Conservation (phyloP, 2,888 invertebrate genomes). For the Cremastobaeus sp. region DNA sequence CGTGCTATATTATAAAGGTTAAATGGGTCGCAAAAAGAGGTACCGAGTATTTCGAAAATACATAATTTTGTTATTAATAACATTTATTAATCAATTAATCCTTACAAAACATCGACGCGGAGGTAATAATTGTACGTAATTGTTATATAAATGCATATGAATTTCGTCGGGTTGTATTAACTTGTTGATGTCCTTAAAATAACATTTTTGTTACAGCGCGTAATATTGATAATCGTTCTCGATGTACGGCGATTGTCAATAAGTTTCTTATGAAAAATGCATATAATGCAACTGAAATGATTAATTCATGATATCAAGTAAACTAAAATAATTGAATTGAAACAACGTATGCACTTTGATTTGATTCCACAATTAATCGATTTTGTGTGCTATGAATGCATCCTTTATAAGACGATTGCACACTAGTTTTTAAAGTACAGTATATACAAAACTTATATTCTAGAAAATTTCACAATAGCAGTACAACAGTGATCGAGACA, state of each 20-base stretch:
- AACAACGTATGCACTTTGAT: not conserved
- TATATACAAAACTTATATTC: conserved; percentile 52
- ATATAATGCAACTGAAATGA: conserved; percentile 1
- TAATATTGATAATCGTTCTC: conserved; percentile 3
- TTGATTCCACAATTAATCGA: conserved; percentile 17
- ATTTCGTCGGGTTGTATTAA: not conserved
- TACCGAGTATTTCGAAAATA: too few relatives aligned
- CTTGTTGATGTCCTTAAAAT: conserved; percentile 8
- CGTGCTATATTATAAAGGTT: too few relatives aligned
- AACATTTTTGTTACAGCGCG: not conserved
- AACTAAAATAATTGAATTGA: conserved; percentile 11
- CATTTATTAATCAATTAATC: conserved; percentile 34
- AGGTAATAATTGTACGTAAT: too few relatives aligned
- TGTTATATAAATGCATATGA: conserved; percentile 14
- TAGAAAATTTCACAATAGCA: conserved; percentile 40
- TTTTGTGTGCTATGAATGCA: conserved; percentile 15
- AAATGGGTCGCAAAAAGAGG: too few relatives aligned
- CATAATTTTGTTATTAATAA: conserved; percentile 24
- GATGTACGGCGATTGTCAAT: conserved; percentile 6
- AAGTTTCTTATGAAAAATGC: conserved; percentile 12
- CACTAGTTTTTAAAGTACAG: conserved; percentile 34
- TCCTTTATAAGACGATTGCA: conserved; percentile 13
- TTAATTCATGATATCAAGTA: conserved; percentile 1
- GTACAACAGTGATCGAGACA: conserved; percentile 17
- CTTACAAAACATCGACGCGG: conserved; percentile 25